Conservation (phyloP, 2,113 vertebrate species). For the Callipepla squamata region DNA sequence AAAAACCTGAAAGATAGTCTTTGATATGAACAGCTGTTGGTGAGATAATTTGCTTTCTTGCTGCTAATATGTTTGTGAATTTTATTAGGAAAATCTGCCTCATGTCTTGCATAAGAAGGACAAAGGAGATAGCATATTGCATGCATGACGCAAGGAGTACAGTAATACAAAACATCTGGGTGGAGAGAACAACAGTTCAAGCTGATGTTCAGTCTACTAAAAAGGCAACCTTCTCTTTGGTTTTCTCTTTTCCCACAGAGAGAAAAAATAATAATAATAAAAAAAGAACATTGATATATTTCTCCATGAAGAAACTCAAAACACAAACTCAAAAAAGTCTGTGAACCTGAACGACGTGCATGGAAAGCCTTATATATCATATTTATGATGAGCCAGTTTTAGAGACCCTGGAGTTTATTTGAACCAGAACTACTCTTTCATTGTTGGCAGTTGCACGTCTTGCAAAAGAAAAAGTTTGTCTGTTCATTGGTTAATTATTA, state of each 20-base stretch:
- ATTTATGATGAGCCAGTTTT: neutral
- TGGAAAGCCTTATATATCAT: neutral
- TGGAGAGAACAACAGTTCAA: slow-evolving; percentile 42
- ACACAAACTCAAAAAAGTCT: neutral
- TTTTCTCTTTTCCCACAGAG: neutral
- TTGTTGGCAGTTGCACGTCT: neutral
- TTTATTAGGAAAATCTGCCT: slow-evolving; percentile 81
- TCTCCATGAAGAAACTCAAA: neutral
- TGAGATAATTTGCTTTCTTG: slow-evolving; percentile 75
- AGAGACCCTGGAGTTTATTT: neutral
- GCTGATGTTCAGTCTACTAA: slow-evolving; percentile 37
- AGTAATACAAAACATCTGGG: slow-evolving; percentile 83
- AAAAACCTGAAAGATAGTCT: neutral
- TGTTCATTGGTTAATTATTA: neutral
- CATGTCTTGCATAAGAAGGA: slow-evolving; percentile 77
- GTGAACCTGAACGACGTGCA: neutral
- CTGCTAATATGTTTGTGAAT: slow-evolving; percentile 56
- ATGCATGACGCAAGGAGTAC: slow-evolving; percentile 65
- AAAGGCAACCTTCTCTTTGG: slow-evolving; percentile 13
- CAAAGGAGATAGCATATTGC: slow-evolving; percentile 73
- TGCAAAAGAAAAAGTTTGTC: neutral
- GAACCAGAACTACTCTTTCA: neutral
- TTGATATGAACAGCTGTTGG: slow-evolving; percentile 44
- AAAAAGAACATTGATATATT: neutral
- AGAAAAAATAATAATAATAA: neutral